A percentile compares a stretch with the other conserved stretches of the same genome.
Conservation (phyloP, 2,113 vertebrate species). For the Columbina picui region DNA sequence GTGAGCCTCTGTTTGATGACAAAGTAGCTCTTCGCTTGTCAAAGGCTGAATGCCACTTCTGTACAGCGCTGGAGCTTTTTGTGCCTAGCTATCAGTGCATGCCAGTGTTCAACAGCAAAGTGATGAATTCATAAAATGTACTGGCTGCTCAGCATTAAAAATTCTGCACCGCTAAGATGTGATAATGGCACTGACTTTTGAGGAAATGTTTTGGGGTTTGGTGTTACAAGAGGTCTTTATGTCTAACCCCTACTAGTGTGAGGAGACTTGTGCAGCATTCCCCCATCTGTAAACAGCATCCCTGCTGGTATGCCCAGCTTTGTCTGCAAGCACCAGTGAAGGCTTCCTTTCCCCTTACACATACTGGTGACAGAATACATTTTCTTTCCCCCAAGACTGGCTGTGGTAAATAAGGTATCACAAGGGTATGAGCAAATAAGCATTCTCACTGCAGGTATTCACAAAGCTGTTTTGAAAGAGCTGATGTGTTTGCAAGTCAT, state of each 20-base stretch:
- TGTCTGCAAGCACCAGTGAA: neutral
- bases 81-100: conserved; percentile 67
- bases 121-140: conserved; percentile 68
- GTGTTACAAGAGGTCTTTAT: neutral
- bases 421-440: neutral
- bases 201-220: conserved; percentile 48
- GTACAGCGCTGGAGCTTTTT: conserved; percentile 57
- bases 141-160: conserved; percentile 55
- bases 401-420: neutral
- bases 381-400: neutral
- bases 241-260: neutral
- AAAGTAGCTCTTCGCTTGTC: conserved; percentile 65
- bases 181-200: conserved; percentile 19
- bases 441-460: neutral
- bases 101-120: conserved; percentile 65
- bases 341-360: neutral
- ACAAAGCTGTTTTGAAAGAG: neutral
- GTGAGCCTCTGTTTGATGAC: conserved; percentile 66
- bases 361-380: neutral
- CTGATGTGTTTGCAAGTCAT: neutral
- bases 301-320: neutral
- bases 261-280: neutral
- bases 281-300: neutral
- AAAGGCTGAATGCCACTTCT: conserved; percentile 71
- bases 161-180: conserved; percentile 26